phyloP scores from a whole-genome alignment of 2,113 vertebrate genomes.

The Ctenomys sociabilis region DNA sequence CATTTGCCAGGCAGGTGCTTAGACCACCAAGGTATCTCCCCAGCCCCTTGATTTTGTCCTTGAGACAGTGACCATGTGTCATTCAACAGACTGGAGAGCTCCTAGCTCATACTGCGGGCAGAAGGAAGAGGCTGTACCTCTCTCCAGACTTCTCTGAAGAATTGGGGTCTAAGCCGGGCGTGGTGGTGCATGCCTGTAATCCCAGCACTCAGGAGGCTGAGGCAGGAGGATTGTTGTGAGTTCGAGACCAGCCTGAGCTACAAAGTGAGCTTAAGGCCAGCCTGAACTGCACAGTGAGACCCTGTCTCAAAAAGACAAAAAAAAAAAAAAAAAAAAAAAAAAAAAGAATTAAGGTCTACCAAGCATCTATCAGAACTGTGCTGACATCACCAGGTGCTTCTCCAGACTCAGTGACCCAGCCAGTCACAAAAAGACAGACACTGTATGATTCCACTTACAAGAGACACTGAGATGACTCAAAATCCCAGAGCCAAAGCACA shows the following conservation, averaged over 20 bases:
- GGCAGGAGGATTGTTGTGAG: too few relatives aligned
- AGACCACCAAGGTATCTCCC: too few relatives aligned
- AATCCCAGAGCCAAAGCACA: neutral
- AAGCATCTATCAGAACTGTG: neutral
- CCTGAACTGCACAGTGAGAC: too few relatives aligned
- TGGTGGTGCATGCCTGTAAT: too few relatives aligned
- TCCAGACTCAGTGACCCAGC: neutral
- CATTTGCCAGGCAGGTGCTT: too few relatives aligned
- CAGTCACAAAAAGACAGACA: neutral
- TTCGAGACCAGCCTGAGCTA: too few relatives aligned
- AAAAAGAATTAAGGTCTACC: neutral
- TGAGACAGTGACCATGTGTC: neutral
- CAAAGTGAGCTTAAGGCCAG: too few relatives aligned
- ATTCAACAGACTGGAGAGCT: neutral
- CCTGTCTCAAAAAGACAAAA: too few relatives aligned
- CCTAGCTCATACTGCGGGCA: neutral
- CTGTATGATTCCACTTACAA: neutral
- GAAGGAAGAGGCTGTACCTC: accelerated
- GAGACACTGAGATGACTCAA: neutral
- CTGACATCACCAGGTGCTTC: neutral
- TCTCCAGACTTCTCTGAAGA: neutral
- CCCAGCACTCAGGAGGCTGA: too few relatives aligned
- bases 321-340: too few relatives aligned
- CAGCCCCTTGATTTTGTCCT: neutral
- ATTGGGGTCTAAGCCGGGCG: neutral